A percentile compares a stretch with the other conserved stretches of the same genome.
These are phyloP conservation scores for Cephus pulcher DNA, from an alignment of 2,888 invertebrate species.

Conservation along the genomic window DNA sequence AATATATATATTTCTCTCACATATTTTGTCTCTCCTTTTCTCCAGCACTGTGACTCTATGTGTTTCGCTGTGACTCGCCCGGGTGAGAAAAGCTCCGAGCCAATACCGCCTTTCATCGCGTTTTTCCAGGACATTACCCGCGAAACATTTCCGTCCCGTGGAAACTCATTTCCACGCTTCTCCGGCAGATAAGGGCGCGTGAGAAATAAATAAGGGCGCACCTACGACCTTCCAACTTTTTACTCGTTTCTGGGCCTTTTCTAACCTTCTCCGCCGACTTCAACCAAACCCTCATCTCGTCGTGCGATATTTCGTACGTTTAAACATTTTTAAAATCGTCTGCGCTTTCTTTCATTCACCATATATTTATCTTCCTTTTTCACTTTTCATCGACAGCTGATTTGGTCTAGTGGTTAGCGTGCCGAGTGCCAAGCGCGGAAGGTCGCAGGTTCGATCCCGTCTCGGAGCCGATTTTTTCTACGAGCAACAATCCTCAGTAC, in stretches of 20 bases:
- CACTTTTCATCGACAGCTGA: rapidly evolving
- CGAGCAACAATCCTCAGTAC: no score
- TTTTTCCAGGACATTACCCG: background rate
- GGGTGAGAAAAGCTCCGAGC: background rate
- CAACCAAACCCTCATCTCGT: background rate
- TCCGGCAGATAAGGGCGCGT: background rate
- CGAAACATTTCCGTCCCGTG: background rate
- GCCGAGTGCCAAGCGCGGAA: no score
- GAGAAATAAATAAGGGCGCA: background rate
- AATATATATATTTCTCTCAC: background rate
- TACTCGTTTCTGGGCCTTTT: background rate
- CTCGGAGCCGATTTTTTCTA: no score
- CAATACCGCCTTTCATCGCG: background rate
- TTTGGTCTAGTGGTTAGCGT: no score
- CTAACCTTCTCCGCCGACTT: background rate
- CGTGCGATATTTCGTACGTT: background rate
- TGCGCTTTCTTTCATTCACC: background rate
- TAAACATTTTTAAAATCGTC: background rate
- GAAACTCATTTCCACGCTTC: background rate
- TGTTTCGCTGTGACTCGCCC: background rate
- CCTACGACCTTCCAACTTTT: background rate
- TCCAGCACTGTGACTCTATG: background rate
- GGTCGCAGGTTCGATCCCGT: no score
- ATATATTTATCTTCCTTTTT: background rate
- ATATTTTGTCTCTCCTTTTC: background rate